Evolutionary conservation across 1,140 invertebrate species (phyloP).

Genomic region (Dolichoris vasculosae): DNA sequence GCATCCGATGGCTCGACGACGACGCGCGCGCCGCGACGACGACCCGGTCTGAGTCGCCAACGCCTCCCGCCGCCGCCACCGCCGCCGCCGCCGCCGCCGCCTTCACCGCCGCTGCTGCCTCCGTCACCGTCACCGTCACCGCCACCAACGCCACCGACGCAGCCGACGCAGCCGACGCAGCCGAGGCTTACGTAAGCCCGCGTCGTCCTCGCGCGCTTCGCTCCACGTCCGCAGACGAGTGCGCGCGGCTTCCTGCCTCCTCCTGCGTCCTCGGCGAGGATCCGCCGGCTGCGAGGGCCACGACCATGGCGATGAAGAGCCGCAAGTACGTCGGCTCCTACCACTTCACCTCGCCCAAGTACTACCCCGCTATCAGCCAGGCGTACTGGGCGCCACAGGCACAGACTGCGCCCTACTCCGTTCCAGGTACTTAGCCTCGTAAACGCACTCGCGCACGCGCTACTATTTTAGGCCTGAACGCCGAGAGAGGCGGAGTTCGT

Average conservation of each 20-base stretch:
- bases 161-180: not conserved
- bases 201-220: not conserved
- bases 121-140: not conserved
- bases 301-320: constrained; percentile 71
- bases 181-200: not conserved
- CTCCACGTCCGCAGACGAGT: not conserved
- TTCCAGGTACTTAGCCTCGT: constrained; percentile 79
- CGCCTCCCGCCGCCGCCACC: not conserved
- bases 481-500: not conserved
- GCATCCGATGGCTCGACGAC: not conserved
- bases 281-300: not conserved
- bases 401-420: constrained; percentile 82
- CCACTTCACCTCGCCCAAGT: constrained; percentile 61
- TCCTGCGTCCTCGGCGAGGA: not conserved
- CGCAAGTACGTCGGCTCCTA: constrained; percentile 66
- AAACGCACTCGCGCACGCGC: not conserved
- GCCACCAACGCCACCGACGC: too few species aligned
- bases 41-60: not conserved
- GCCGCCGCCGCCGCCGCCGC: not conserved
- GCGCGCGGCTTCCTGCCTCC: too few species aligned
- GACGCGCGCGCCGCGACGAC: not conserved
- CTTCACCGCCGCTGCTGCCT: not conserved
- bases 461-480: not conserved
- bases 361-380: constrained; percentile 85
- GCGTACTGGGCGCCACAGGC: constrained; percentile 86